Conservation (phyloP, 2,113 vertebrate genomes). For the Zeus faber region DNA sequence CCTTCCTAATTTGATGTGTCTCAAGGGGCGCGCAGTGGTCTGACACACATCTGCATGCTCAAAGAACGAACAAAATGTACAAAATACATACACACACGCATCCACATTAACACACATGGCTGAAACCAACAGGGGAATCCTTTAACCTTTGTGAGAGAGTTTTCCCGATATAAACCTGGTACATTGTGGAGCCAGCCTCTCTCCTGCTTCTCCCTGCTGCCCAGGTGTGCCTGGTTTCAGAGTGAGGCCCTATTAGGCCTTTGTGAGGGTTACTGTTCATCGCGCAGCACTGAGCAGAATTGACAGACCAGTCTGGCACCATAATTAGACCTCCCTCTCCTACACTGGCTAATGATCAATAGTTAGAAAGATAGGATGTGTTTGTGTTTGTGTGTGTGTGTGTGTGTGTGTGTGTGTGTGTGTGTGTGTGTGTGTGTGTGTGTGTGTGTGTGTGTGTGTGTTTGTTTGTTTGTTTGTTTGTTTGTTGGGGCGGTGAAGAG, state of each 20-base stretch:
- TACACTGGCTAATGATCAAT: slow-evolving; percentile 74
- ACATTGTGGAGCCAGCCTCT: slow-evolving; percentile 31
- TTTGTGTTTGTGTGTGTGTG: background rate
- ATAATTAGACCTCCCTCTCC: slow-evolving; percentile 70
- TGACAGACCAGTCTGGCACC: slow-evolving; percentile 69
- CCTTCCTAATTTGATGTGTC: too few species aligned
- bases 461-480: background rate
- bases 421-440: background rate
- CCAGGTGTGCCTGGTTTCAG: slow-evolving; percentile 75
- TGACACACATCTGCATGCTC: background rate
- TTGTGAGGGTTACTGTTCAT: slow-evolving; percentile 58
- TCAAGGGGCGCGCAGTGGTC: too few species aligned
- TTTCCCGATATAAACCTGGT: slow-evolving; percentile 27
- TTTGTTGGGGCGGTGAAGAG: slow-evolving; percentile 1
- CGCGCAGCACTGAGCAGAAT: slow-evolving; percentile 61
- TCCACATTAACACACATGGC: background rate
- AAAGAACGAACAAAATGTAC: background rate
- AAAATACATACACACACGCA: background rate
- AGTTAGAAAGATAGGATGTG: slow-evolving; percentile 35
- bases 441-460: background rate
- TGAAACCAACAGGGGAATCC: background rate
- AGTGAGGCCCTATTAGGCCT: slow-evolving; percentile 70
- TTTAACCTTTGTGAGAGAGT: slow-evolving; percentile 12
- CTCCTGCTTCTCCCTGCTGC: slow-evolving; percentile 42
- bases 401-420: background rate